A percentile compares a stretch with the other conserved stretches of the same genome.
phyloP scores from a whole-genome alignment of 2,113 vertebrate genomes.

The Choloepus hoffmanni region DNA sequence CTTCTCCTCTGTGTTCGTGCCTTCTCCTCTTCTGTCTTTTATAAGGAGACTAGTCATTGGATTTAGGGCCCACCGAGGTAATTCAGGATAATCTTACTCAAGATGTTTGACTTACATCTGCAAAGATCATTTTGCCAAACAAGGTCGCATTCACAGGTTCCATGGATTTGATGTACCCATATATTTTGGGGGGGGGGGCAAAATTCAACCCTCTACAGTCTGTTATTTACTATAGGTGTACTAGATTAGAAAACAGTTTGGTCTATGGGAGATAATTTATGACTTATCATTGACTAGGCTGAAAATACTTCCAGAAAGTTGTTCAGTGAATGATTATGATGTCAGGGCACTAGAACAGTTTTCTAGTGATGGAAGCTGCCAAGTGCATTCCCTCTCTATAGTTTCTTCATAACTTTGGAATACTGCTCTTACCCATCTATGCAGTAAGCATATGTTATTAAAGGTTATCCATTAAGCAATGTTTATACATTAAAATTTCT shows the following conservation, averaged over 20 bases:
- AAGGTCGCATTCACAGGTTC: not conserved
- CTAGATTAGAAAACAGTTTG: not conserved
- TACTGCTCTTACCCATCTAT: not conserved
- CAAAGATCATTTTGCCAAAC: not conserved
- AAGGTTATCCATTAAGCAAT: not conserved
- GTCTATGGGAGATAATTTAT: not conserved
- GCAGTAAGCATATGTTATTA: not conserved
- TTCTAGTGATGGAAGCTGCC: not conserved
- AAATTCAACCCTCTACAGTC: not conserved
- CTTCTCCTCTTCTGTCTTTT: not conserved
- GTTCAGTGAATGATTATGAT: not conserved
- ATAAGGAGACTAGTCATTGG: not conserved
- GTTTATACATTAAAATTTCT: not conserved
- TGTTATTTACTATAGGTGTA: not conserved
- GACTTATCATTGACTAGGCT: not conserved
- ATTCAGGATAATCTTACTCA: not conserved
- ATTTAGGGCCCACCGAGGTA: not conserved
- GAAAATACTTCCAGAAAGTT: conserved; percentile 21
- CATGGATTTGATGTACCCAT: not conserved
- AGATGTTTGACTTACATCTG: not conserved
- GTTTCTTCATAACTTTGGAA: not conserved
- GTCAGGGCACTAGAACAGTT: not conserved
- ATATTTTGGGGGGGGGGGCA: not conserved
- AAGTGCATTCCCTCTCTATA: not conserved
- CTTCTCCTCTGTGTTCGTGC: not conserved